phyloP scores from a whole-genome alignment of 1,140 invertebrate genomes.

The Sweltsa coloradensis region DNA sequence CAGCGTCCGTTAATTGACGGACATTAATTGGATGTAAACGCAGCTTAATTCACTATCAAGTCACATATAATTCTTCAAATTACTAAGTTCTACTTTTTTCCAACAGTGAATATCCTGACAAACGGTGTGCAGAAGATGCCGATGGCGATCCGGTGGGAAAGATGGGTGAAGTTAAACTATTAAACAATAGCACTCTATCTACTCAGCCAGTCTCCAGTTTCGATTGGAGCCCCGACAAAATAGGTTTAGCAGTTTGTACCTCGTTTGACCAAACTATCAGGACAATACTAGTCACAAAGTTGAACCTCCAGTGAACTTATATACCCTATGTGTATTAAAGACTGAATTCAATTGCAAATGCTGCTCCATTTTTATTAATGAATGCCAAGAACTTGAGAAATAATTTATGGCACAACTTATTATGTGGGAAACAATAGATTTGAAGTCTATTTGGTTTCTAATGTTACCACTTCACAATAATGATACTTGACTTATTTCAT shows the following conservation, averaged over 20 bases:
- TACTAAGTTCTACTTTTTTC: constrained; percentile 16
- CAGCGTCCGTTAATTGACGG: too few relatives aligned
- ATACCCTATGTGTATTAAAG: too few relatives aligned
- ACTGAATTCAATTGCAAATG: too few relatives aligned
- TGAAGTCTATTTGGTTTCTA: too few relatives aligned
- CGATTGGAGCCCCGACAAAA: constrained; percentile 86
- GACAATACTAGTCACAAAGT: constrained; percentile 78
- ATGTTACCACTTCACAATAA: too few relatives aligned
- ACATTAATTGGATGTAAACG: too few relatives aligned
- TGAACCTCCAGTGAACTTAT: constrained; percentile 57
- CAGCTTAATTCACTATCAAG: too few relatives aligned
- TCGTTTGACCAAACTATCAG: constrained; percentile 88
- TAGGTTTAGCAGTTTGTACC: constrained; percentile 75
- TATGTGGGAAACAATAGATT: too few relatives aligned
- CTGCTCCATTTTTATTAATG: too few relatives aligned
- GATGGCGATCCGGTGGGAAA: constrained; percentile 62
- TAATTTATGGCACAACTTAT: too few relatives aligned
- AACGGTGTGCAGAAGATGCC: constrained; percentile 48
- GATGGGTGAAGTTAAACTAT: constrained; percentile 53
- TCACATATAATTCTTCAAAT: not conserved
- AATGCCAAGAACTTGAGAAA: too few relatives aligned
- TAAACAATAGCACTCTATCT: constrained; percentile 71
- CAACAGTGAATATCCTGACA: constrained; percentile 70
- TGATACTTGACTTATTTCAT: too few relatives aligned
- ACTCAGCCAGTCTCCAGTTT: constrained; percentile 82